Evolutionary conservation across 1,140 invertebrate genomes (phyloP).

Genomic region (Bombus soroeensis): DNA sequence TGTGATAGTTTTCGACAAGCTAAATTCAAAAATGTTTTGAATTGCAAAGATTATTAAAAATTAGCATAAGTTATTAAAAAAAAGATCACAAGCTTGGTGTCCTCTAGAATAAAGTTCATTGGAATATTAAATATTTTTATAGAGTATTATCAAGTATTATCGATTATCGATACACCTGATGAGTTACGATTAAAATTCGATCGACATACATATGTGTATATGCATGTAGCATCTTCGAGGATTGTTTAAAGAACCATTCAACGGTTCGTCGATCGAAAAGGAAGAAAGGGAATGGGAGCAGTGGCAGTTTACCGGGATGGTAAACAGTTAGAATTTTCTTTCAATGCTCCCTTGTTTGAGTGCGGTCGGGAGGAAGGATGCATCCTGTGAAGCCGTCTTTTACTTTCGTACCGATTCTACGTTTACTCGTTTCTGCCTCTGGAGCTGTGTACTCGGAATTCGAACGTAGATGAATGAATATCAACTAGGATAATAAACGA

Average conservation of each 20-base stretch:
- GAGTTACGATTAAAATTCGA: background rate
- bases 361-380: conserved; percentile 77
- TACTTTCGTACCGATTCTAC: conserved; percentile 58
- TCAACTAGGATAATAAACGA: background rate
- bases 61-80: no score
- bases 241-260: conserved; percentile 19
- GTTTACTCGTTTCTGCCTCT: conserved; percentile 28
- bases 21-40: no score
- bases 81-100: no score
- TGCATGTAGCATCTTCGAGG: background rate
- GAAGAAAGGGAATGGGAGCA: conserved; percentile 43
- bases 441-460: no score
- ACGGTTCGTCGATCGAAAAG: conserved; percentile 31
- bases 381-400: conserved; percentile 71
- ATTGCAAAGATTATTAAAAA: no score
- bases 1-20: no score
- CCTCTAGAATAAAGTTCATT: no score
- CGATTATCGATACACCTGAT: background rate
- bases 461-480: background rate
- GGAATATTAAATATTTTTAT: no score
- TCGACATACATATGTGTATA: background rate
- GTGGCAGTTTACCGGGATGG: conserved; percentile 66
- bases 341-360: conserved; percentile 79
- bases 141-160: no score
- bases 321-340: conserved; percentile 76